These are phyloP conservation scores for Diplogasteroides magnus DNA, from an alignment of 1,140 invertebrate species.

Conservation along the genomic window DNA sequence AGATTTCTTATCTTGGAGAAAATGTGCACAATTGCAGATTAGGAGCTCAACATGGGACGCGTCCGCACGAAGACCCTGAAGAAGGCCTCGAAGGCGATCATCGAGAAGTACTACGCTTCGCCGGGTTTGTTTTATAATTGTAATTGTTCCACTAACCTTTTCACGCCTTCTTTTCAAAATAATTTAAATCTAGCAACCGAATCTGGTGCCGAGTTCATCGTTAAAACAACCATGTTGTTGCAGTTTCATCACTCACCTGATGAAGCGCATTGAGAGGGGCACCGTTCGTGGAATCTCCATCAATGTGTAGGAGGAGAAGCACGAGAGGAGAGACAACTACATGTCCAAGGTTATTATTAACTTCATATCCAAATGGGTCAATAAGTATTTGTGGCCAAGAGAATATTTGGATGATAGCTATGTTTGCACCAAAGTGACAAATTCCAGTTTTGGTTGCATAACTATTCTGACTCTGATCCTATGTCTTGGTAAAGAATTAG, in stretches of 20 bases:
- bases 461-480: conserved; percentile 1
- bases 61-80: no score
- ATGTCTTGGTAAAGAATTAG: neutral
- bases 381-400: no score
- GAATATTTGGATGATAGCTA: no score
- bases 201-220: neutral
- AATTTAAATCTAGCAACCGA: neutral
- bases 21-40: no score
- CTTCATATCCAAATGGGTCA: no score
- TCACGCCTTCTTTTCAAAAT: neutral
- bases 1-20: no score
- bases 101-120: no score
- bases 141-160: neutral
- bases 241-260: conserved; percentile 97
- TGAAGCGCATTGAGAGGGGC: conserved; percentile 91
- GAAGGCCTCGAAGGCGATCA: no score
- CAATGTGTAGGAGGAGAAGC: conserved; percentile 96
- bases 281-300: conserved; percentile 97
- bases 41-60: no score
- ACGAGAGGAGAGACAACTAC: conserved; percentile 97
- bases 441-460: conserved; percentile 3
- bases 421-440: conserved; percentile 14
- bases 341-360: conserved; percentile 85
- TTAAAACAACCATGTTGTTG: conserved; percentile 17
- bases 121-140: conserved; percentile 71